A percentile compares a stretch with the other conserved stretches of the same genome.
Evolutionary conservation across 1,140 invertebrate species (phyloP).

Genomic region (Drosophila carrolli): DNA sequence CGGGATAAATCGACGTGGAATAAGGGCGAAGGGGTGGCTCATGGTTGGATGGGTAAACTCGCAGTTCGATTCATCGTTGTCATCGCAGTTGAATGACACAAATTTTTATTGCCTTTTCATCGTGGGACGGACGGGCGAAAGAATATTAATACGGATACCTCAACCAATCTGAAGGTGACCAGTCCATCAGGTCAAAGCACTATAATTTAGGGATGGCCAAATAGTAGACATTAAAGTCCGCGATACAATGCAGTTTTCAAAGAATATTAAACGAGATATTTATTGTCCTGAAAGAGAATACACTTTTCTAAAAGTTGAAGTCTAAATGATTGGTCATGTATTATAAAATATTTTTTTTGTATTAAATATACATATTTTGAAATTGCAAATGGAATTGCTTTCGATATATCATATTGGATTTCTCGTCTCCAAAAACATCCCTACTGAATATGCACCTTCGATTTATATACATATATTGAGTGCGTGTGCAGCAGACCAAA

Average conservation of each 20-base stretch:
- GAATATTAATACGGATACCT: slow-evolving; percentile 16
- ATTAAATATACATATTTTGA: no score
- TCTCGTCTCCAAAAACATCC: background rate
- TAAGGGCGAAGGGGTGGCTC: slow-evolving; percentile 5
- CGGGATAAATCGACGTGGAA: slow-evolving; percentile 20
- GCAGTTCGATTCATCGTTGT: slow-evolving; percentile 34
- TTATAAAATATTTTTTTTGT: no score
- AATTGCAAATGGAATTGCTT: background rate
- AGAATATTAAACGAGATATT: no score
- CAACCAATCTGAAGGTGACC: slow-evolving; percentile 9
- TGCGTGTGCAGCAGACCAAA: slow-evolving; percentile 46
- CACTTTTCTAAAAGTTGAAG: no score
- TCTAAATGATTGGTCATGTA: no score
- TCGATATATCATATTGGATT: background rate
- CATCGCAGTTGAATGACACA: slow-evolving; percentile 69
- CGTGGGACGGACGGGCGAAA: slow-evolving; percentile 5
- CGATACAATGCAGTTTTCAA: no score
- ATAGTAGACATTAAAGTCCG: background rate
- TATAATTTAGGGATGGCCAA: background rate
- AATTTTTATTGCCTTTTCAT: slow-evolving; percentile 75
- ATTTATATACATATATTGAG: slow-evolving; percentile 4
- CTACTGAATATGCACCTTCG: background rate
- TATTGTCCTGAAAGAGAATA: no score
- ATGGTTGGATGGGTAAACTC: background rate
- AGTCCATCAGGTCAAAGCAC: slow-evolving; percentile 35